Base-by-base conservation (phyloP, 1,140 invertebrate genomes). In the Temnothorax nylanderi region DNA sequence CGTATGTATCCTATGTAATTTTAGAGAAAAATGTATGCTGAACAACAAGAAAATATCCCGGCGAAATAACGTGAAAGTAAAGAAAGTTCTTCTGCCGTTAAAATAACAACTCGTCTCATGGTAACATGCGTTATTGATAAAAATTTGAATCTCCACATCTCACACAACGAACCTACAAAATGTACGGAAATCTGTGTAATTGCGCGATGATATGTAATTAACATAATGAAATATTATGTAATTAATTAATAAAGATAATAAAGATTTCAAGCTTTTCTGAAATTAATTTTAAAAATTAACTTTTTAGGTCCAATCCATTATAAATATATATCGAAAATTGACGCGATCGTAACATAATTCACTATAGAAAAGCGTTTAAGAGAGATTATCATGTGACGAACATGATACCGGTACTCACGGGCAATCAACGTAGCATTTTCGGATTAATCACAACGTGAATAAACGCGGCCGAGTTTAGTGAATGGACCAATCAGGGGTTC, bases 401-500 rank as follows among this genome's bases (percentile, higher is more conserved):
- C 44, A 5, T 58, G 60, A 78, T 21, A 54, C 60, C 4, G 34
- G 37, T 60, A 67, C 37, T 75, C 49, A 62, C 0, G 16, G 18
- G 13, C 54, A 77, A 49, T 78, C 64, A 72, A 16, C 26, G 49
- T 49, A 37, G 58, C 62, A 74, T 87, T 85, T 88, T 87, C 82
- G 85, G 71, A 91, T 91, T 89, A 92, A 90, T 86, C 85, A 77
- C 65, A 75, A 86, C 78, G 74, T 89, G 87, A 91, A 88, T 85
- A 88, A 93, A 72, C 78, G 69, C 49, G 81, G 69, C 10, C 44
- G 21, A 56, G 64, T 51, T 76, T 26, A 69, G 37, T 88, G 91
- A 92, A 92, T 92, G 85, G 87, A 89, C 76, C 90, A 92, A 92
- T 92, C 90, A 87, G 88, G 41, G 78, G 49, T 34, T 64, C 72